Conservation (phyloP, 2,797 vertebrate species). For the Pangasius krempfi region DNA sequence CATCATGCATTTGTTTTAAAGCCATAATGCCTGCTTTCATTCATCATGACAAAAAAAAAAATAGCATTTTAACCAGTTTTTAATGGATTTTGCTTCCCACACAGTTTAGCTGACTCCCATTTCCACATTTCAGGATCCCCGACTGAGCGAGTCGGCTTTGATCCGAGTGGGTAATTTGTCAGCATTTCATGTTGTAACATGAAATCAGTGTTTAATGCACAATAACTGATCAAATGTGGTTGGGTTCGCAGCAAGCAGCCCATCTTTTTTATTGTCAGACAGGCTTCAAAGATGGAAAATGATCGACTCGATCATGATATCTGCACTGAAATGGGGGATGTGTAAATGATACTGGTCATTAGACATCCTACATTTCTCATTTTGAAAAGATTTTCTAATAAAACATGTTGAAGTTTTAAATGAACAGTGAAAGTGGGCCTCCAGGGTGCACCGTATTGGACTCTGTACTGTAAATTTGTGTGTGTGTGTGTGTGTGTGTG, state of each 20-base stretch:
- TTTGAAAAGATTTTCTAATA: neutral
- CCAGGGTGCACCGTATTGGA: neutral
- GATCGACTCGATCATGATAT: neutral
- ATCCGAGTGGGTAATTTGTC: constrained; percentile 43
- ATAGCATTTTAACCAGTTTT: constrained; percentile 10
- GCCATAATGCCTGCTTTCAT: neutral
- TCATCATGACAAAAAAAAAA: neutral
- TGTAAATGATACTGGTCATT: constrained; percentile 28
- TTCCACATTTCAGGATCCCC: constrained; percentile 16
- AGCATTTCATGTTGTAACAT: constrained; percentile 35
- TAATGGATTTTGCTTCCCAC: constrained; percentile 4
- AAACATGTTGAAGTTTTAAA: constrained; percentile 17
- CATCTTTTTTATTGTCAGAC: neutral
- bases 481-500: neutral
- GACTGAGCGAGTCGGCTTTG: constrained; percentile 18
- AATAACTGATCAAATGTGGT: constrained; percentile 21
- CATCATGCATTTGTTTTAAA: constrained; percentile 13
- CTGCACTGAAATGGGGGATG: neutral
- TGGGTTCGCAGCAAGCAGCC: constrained; percentile 18
- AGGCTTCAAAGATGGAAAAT: neutral
- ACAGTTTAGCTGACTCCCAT: neutral
- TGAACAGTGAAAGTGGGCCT: constrained; percentile 24
- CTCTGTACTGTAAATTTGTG: neutral
- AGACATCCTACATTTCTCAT: neutral
- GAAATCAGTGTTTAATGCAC: constrained; percentile 39